These are phyloP conservation scores for Halcyon senegalensis DNA, from an alignment of 2,113 vertebrate species.

Conservation along the genomic window DNA sequence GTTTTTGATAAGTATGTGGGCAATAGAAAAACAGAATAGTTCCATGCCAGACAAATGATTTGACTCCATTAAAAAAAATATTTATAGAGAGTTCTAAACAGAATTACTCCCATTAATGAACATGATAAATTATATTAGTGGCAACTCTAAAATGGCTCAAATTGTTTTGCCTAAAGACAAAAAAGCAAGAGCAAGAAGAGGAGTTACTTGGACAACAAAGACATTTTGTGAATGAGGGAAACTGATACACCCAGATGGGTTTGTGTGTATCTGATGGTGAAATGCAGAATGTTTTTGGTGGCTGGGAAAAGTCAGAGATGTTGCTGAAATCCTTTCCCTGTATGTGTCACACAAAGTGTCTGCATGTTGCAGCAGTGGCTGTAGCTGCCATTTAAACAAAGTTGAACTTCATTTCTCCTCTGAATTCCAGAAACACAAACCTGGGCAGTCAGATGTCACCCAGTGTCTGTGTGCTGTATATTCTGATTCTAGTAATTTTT, in stretches of 20 bases:
- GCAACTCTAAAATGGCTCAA: neutral
- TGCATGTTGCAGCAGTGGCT: neutral
- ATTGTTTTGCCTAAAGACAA: neutral
- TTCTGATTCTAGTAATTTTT: neutral
- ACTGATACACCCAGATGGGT: neutral
- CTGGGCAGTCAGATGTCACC: neutral
- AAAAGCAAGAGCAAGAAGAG: neutral
- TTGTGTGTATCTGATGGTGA: neutral
- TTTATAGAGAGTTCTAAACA: neutral
- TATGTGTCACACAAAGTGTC: neutral
- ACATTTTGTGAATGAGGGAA: neutral
- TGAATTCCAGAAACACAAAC: neutral
- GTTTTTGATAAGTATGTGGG: neutral
- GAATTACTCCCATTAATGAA: neutral
- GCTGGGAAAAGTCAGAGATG: neutral
- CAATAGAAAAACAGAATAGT: neutral
- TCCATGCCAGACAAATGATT: neutral
- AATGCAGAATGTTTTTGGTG: neutral
- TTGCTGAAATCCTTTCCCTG: neutral
- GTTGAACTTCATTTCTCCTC: neutral
- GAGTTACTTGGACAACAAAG: neutral
- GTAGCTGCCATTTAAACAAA: neutral
- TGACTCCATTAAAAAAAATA: neutral
- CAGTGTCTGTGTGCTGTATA: fast-evolving
- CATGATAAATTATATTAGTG: neutral